Evolutionary conservation across 2,797 vertebrate genomes (phyloP).

Genomic region (Mormyrops boulengeri): DNA sequence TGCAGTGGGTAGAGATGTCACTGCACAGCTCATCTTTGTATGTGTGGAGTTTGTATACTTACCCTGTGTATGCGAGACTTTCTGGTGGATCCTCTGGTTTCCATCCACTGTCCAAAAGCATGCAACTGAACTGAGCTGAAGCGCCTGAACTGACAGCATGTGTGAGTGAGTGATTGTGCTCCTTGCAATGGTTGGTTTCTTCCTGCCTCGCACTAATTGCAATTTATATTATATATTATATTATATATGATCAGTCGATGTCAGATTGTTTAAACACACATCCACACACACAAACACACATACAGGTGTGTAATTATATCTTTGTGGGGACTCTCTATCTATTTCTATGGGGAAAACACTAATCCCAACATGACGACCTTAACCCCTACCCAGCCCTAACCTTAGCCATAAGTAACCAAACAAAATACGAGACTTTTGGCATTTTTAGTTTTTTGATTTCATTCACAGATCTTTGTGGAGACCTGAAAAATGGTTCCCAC

Average conservation of each 20-base stretch:
- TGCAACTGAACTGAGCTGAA: no score
- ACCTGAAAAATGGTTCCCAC: no score
- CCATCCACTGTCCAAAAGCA: no score
- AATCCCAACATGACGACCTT: background rate
- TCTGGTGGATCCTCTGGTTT: background rate
- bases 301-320: background rate
- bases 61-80: background rate
- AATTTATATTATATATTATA: background rate
- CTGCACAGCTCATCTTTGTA: background rate
- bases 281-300: background rate
- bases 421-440: background rate
- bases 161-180: background rate
- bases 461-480: background rate
- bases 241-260: background rate
- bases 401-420: background rate
- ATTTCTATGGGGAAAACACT: background rate
- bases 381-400: background rate
- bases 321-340: background rate
- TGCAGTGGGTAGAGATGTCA: background rate
- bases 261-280: background rate
- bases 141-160: background rate
- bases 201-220: background rate
- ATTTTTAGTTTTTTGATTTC: background rate
- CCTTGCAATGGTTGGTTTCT: background rate
- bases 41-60: background rate